Conservation (phyloP, 30 jellyfish, hydroid and myxozoan species). For the Turritopsis dohrnii region DNA sequence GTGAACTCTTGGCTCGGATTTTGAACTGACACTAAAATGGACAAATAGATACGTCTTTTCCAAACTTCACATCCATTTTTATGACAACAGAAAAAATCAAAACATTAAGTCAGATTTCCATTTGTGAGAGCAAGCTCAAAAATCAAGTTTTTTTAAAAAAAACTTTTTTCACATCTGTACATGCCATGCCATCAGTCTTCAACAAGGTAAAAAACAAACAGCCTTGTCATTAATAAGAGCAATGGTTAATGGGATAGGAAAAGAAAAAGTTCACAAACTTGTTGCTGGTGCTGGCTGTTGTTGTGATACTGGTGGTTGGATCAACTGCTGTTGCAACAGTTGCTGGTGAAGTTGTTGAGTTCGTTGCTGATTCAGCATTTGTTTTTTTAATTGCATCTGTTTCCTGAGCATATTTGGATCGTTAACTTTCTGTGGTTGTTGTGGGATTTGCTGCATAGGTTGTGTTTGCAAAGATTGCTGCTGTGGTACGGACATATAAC, state of each 20-base stretch:
- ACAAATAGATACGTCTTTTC: too few species aligned
- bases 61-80: too few species aligned
- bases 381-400: background rate
- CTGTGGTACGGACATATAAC: background rate
- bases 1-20: background rate
- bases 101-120: too few species aligned
- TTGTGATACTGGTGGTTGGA: constrained; percentile 1
- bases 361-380: background rate
- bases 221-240: too few species aligned
- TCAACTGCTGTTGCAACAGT: constrained; percentile 3
- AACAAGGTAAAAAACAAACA: too few species aligned
- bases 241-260: background rate
- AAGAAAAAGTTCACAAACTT: background rate
- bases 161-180: too few species aligned
- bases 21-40: background rate
- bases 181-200: too few species aligned
- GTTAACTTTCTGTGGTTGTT: background rate
- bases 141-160: too few species aligned
- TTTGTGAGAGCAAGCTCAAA: too few species aligned
- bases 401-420: background rate
- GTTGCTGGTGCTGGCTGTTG: background rate
- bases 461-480: background rate
- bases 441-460: background rate
- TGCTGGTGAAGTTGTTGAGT: background rate
- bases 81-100: too few species aligned